phyloP scores from a whole-genome alignment of 2,797 vertebrate genomes.

The Columba guinea region DNA sequence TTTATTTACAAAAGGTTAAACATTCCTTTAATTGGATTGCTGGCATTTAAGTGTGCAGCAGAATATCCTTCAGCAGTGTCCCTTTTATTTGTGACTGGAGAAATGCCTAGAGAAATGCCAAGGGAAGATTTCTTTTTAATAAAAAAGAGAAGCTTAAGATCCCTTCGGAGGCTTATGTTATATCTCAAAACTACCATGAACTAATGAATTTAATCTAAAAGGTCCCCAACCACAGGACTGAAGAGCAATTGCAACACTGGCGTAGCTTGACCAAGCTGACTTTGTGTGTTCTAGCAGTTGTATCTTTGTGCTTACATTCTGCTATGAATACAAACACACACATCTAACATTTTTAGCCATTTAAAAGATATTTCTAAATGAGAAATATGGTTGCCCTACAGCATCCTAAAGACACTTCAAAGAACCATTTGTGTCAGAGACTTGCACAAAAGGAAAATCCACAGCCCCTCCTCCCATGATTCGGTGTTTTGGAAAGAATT shows the following conservation, averaged over 20 bases:
- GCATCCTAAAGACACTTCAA: constrained; percentile 10
- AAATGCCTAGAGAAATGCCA: constrained; percentile 69
- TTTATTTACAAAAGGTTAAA: constrained; percentile 79
- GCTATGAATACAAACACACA: background rate
- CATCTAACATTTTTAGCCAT: background rate
- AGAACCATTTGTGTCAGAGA: background rate
- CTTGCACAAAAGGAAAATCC: background rate
- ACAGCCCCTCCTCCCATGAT: background rate
- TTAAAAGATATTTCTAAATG: background rate
- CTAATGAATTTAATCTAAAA: constrained; percentile 73
- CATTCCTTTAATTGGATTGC: constrained; percentile 74
- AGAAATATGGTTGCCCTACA: background rate
- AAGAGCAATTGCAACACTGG: constrained; percentile 11
- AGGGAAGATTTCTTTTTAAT: constrained; percentile 74
- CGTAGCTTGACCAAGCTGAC: background rate
- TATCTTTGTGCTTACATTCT: background rate
- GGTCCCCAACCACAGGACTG: constrained; percentile 43
- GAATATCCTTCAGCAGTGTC: constrained; percentile 56
- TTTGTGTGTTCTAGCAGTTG: background rate
- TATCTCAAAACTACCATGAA: constrained; percentile 61
- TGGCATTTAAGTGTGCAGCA: constrained; percentile 69
- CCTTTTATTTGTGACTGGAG: constrained; percentile 68
- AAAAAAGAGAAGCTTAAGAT: constrained; percentile 61
- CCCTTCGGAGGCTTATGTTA: constrained; percentile 69
- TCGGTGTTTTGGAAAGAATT: background rate